Base-by-base conservation (phyloP, 2,113 vertebrate genomes). In the Odocoileus virginianus region DNA sequence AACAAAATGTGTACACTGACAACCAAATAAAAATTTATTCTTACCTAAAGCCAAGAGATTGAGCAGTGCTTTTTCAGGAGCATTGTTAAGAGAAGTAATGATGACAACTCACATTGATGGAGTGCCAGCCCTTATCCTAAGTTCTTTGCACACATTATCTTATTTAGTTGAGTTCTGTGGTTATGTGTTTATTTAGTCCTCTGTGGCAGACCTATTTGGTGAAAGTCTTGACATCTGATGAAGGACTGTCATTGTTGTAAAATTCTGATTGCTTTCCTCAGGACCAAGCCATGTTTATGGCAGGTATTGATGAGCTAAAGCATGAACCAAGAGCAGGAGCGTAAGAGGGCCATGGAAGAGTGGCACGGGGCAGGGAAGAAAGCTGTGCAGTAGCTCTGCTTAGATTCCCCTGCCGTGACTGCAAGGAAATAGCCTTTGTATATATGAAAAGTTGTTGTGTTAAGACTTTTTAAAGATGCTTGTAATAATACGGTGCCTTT, bases 21-120 rank as follows among this genome's bases (percentile, higher is more conserved):
- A 50, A 27, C 91, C 57, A 91, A 50, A 78, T 84, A 85, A 7
- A 92, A 25, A 40, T 60, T 84, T n/a, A n/a, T 67, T 95, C 95
- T 96, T 71, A 50, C 67, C 43, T 60, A 28, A 81, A 87, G 60
- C 33, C 54, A 30, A 67, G 55, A 92, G 82, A 64, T 50, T 27
- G 74, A 91, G 8, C 74, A 74, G 3, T 87, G 17, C 57, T 58
- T 54, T 81, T 87, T 87, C 9, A 91, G 83, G 60, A 92, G 52
- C 16, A 36, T 28, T 84, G 60, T 87, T 86, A 94, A 67, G 78
- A 55, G 88, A 89, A 58, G 92, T 86, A 52, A 47, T 47, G 43
- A 45, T 25, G 33, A 6, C 54, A 57, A 0, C 50, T 89, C 47
- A 13, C 40, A 33, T 30, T 28, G 58, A 3, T 71, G 54, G 74